A percentile compares a stretch with the other conserved stretches of the same genome.
Conservation (phyloP, 1,140 invertebrate species). For the Tigriopus japonicus region DNA sequence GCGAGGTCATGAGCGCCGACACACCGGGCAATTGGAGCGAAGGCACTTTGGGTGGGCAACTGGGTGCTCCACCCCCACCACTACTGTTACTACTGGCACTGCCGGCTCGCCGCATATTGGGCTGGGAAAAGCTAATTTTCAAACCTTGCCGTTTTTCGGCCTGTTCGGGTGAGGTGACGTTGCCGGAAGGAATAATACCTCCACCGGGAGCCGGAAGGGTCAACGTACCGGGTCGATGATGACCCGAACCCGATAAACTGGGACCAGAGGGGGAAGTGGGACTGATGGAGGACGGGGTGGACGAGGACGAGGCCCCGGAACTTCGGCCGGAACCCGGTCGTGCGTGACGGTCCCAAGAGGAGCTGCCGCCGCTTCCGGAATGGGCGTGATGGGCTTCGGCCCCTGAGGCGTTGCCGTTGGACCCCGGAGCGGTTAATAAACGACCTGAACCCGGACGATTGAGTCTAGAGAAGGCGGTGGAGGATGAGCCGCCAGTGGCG, state of each 20-base stretch:
- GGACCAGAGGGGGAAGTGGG: not conserved
- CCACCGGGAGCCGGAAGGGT: not conserved
- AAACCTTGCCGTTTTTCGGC: conserved; percentile 4
- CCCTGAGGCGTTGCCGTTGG: too few relatives aligned
- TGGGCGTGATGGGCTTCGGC: too few relatives aligned
- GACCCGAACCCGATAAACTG: not conserved
- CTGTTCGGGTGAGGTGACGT: not conserved
- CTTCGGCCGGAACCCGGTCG: conserved; percentile 3
- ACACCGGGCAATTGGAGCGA: not conserved
- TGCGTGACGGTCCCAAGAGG: not conserved
- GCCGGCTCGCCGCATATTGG: not conserved
- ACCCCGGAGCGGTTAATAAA: too few relatives aligned
- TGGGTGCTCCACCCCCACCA: too few relatives aligned
- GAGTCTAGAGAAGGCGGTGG: conserved; percentile 1
- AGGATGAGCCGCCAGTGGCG: not conserved
- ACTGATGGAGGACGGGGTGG: not conserved
- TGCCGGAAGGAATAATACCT: not conserved
- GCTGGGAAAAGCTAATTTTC: conserved; percentile 12
- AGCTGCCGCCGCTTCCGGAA: not conserved
- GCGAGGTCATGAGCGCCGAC: not conserved
- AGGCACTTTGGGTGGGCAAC: too few relatives aligned
- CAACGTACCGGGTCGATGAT: not conserved
- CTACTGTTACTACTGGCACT: not conserved
- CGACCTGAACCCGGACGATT: conserved; percentile 3
- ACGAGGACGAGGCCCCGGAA: not conserved